Conservation (phyloP, 2,113 vertebrate species). For the Phaethornis superciliosus region DNA sequence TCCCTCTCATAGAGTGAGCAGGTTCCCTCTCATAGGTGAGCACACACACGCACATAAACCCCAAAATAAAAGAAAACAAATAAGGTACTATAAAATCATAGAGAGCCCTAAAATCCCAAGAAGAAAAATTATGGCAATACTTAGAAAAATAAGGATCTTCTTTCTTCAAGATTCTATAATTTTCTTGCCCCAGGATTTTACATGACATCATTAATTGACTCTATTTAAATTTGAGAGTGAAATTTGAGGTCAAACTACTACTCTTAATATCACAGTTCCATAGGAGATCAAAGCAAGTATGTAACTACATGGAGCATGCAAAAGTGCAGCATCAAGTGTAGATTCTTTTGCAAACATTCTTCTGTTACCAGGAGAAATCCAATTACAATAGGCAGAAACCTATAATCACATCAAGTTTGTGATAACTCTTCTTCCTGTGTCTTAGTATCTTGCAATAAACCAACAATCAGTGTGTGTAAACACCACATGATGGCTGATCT, state of each 20-base stretch:
- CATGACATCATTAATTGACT: background rate
- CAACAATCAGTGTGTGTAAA: slow-evolving; percentile 52
- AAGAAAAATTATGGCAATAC: background rate
- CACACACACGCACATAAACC: background rate
- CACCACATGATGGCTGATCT: slow-evolving; percentile 54
- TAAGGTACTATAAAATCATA: background rate
- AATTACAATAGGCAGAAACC: slow-evolving; percentile 34
- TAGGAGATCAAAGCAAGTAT: background rate
- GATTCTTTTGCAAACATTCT: background rate
- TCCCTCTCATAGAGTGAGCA: background rate
- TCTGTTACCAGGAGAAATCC: slow-evolving; percentile 20
- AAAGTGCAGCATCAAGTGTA: background rate
- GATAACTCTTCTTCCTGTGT: slow-evolving; percentile 13
- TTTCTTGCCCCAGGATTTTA: background rate
- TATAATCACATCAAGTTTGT: slow-evolving; percentile 14
- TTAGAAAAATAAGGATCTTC: background rate
- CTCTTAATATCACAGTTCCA: background rate
- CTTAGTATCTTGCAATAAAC: background rate
- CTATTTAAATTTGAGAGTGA: background rate
- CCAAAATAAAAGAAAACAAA: background rate
- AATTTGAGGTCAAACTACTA: background rate
- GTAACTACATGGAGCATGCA: background rate
- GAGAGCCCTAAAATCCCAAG: background rate
- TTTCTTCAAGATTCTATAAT: background rate
- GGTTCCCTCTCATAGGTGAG: background rate